Percentiles rank a stretch among this genome's conserved stretches.
These are phyloP conservation scores for Synergus umbraculus DNA, from an alignment of 2,888 invertebrate species.

Conservation along the genomic window DNA sequence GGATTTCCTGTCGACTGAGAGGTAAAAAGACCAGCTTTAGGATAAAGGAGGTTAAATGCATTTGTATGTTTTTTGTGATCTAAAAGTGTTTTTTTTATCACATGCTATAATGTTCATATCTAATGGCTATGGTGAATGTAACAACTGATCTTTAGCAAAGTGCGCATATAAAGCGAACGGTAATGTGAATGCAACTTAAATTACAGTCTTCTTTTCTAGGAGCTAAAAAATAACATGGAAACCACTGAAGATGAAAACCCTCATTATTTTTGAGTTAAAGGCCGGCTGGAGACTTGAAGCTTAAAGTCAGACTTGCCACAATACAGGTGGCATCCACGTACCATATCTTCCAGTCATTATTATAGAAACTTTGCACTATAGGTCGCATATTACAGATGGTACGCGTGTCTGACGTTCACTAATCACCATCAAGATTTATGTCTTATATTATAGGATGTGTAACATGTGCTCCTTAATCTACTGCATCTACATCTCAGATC, in stretches of 20 bases:
- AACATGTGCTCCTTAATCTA: neutral
- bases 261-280: neutral
- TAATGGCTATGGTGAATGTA: neutral
- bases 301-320: neutral
- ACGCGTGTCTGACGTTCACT: neutral
- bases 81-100: neutral
- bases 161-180: neutral
- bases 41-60: neutral
- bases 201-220: neutral
- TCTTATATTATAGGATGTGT: neutral
- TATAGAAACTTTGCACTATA: neutral
- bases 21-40: neutral
- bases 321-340: constrained; percentile 1
- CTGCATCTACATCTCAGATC: neutral
- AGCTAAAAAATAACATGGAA: neutral
- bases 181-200: neutral
- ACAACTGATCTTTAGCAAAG: neutral
- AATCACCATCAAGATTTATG: neutral
- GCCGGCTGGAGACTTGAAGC: neutral
- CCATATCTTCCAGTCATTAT: neutral
- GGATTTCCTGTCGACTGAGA: neutral
- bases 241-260: neutral
- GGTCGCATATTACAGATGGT: neutral
- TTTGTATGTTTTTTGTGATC: neutral
- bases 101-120: neutral